These are phyloP conservation scores for Orchestia grillus DNA, from an alignment of 1,140 invertebrate species.

Conservation along the genomic window DNA sequence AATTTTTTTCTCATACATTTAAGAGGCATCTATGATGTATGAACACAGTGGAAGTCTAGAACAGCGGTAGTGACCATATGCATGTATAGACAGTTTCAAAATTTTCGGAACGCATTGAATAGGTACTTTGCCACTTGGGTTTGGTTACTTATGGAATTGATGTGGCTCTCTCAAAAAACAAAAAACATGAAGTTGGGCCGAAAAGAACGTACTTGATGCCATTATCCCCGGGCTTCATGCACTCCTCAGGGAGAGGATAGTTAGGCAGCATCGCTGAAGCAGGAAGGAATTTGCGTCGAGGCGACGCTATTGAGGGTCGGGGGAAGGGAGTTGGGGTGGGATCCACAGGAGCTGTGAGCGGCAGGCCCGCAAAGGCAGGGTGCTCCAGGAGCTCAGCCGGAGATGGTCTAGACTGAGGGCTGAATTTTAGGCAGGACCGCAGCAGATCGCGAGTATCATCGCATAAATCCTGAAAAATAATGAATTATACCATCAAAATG, in stretches of 20 bases:
- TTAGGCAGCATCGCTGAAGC: conserved; percentile 5
- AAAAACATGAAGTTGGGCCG: background rate
- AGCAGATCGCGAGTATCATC: conserved; percentile 69
- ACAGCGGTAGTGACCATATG: too few species aligned
- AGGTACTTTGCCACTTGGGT: too few species aligned
- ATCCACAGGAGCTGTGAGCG: conserved; percentile 25
- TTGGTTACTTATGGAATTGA: background rate
- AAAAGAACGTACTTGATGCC: background rate
- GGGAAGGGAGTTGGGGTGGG: background rate
- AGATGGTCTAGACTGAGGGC: conserved; percentile 58
- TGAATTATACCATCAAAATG: background rate
- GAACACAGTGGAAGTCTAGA: too few species aligned
- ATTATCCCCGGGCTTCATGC: background rate
- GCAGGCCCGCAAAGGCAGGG: conserved; percentile 49
- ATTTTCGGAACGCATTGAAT: too few species aligned
- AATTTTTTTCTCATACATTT: too few species aligned
- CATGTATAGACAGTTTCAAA: too few species aligned
- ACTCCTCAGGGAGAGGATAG: conserved; percentile 45
- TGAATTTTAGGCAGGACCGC: conserved; percentile 69
- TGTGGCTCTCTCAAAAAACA: background rate
- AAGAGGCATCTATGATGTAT: too few species aligned
- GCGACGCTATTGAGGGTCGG: background rate
- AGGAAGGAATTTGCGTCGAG: background rate
- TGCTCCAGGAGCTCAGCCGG: conserved; percentile 62
- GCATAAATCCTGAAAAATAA: conserved; percentile 58